These are phyloP conservation scores for Drosophila prosaltans DNA, from an alignment of 1,140 invertebrate species.

Conservation along the genomic window DNA sequence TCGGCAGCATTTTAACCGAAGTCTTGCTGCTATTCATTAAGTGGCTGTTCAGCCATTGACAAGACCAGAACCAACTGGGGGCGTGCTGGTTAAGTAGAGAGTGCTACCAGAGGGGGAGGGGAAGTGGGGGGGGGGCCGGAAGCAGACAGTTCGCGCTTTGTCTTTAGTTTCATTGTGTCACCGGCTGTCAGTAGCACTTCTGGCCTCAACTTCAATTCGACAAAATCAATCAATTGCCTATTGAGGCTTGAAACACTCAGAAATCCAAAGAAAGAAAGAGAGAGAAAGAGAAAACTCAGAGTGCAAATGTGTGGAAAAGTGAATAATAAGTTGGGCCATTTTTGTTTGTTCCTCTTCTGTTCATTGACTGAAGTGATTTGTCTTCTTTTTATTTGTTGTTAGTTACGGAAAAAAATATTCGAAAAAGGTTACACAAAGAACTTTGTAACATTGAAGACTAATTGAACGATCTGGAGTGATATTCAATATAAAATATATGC, in stretches of 20 bases:
- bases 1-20: constrained; percentile 47
- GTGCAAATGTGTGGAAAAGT: constrained; percentile 25
- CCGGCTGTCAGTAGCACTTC: constrained; percentile 71
- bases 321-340: constrained; percentile 20
- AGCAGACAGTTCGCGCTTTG: constrained; percentile 71
- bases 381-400: background rate
- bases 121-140: constrained; percentile 24
- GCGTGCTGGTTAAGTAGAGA: constrained; percentile 7
- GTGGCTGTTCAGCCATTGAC: constrained; percentile 40
- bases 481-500: background rate
- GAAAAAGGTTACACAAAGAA: background rate
- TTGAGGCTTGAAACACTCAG: constrained; percentile 50
- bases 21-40: constrained; percentile 66
- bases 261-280: constrained; percentile 14
- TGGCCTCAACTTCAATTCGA: constrained; percentile 39
- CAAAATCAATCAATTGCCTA: constrained; percentile 66
- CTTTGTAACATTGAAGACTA: background rate
- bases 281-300: background rate
- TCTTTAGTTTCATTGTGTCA: constrained; percentile 65
- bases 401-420: no score
- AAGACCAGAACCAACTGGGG: constrained; percentile 3
- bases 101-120: background rate
- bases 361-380: background rate
- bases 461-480: background rate
- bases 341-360: constrained; percentile 1